Percentiles rank a stretch among this genome's conserved stretches.
Conservation (phyloP, 2,797 vertebrate genomes). For the Chiloscyllium punctatum region DNA sequence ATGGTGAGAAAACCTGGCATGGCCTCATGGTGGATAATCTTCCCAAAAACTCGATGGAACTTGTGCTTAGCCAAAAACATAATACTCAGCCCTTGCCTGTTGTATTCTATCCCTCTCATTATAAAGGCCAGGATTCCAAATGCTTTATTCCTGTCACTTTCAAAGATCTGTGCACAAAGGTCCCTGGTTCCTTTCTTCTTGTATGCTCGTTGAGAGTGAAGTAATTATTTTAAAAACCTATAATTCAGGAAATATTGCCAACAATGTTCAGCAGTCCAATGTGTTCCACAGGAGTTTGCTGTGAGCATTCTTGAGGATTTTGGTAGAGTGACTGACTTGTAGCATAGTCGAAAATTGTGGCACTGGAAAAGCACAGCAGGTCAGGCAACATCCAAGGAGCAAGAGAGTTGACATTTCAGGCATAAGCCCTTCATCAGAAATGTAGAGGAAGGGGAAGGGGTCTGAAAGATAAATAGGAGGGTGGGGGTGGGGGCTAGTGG, state of each 20-base stretch:
- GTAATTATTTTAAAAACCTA: background rate
- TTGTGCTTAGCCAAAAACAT: no score
- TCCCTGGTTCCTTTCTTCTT: background rate
- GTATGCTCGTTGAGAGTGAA: background rate
- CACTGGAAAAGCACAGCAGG: no score
- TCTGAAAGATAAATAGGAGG: no score
- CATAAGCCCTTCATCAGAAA: no score
- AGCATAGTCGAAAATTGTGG: background rate
- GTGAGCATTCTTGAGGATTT: background rate
- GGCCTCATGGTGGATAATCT: no score
- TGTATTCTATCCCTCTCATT: background rate
- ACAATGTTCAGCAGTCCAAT: background rate
- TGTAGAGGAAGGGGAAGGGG: no score
- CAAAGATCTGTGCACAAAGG: background rate
- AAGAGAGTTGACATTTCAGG: no score
- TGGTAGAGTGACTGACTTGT: background rate
- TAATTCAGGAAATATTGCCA: background rate
- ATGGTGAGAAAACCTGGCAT: no score
- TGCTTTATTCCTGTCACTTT: background rate
- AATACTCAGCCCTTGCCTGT: background rate
- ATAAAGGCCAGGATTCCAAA: background rate
- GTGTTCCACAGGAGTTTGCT: background rate
- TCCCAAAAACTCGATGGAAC: no score
- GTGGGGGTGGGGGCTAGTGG: no score
- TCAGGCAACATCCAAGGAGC: no score